Base-by-base conservation (phyloP, 1,140 invertebrate species). In the Ceratoteleas bidentatus region DNA sequence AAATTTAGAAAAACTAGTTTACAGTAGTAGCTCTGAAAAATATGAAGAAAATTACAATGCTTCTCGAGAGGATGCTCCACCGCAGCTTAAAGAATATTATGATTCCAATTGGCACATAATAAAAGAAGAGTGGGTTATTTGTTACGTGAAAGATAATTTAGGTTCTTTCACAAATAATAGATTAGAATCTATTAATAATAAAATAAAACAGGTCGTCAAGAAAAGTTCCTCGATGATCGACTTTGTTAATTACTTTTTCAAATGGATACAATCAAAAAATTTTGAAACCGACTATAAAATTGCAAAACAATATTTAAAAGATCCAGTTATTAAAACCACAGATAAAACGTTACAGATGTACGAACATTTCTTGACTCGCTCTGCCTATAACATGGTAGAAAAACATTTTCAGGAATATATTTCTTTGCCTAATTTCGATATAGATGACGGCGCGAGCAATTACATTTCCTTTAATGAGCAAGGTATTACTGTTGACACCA, bases 1-100 rank as follows among this genome's bases (percentile, higher is more conserved):
- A 33, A 32, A 56, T n/a, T 15, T 66, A 15, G 14, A 66, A 56
- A 33, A 45, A 7, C 32, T 66, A 0, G n/a, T 47, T 33, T 66
- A 43, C 47, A 33, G 64, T 34, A 36, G 6, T 1, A 53, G 13
- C 7, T 0, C n/a, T 2, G 11, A 56, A 15, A 16, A 40, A 32
- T 65, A 65, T 15, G n/a, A 56, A 0, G 10, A 54, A 8, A 0
- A 45, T 33, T 66, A 66, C 15, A 10, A 14, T 0, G 24, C 7
- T 7, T 16, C 56, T 15, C 45, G 52, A 11, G 34, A 66, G 14
- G 16, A n/a, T 40, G 52, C 52, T 3, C 43, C 43, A 13, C 3
- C 7, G n/a, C 7, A 47, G n/a, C 7, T 47, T n/a, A 47, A 13
- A n/a, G 43, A 47, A 3, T 47, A 47, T 47, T 47, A 47, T 47